Evolutionary conservation across 2,113 vertebrate genomes (phyloP), one percentile per base, ranked within the genome.

Genomic region (Perccottus glenii): DNA sequence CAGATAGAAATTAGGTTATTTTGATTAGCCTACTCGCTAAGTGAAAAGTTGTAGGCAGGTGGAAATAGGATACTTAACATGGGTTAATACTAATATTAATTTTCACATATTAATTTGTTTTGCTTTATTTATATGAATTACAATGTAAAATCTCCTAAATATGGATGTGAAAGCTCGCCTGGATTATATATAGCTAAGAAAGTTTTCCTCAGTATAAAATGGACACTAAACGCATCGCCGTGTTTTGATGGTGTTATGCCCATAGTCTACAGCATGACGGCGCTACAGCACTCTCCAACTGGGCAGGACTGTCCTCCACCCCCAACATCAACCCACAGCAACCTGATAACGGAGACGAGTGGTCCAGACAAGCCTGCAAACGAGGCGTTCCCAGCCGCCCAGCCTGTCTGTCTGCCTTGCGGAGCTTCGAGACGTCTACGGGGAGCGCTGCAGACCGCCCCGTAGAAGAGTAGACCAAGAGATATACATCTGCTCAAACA

Each of bases 291-390:
- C 73, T 53, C 67, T 56, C 51, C 49, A 36, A 0, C 73, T 35
- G 66, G 12, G 63, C 16, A 35, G 73, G 76, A 83, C 60, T 11
- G 70, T 73, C 79, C 65, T 80, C 84, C 81, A 65, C 84, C 82
- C 68, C 73, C 73, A 73, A 73, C 84, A 53, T 55, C 71, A 82
- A 60, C 77, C 84, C 81, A 74, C 82, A 85, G 86, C 84, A 90
- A 90, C 84, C 71, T 80, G 88, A 91, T 75, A 87, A 83, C 85
- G 82, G 86, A 89, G 86, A 85, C 87, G 67, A 87, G 81, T 75
- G 86, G 83, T 91, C 88, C 86, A 91, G 88, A 91, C 89, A 67
- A 88, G 80, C 81, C 81, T 79, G 85, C 80, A 83, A 89, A 88
- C 80, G 85, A 89, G 89, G 89, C 89, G 89, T 89, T 90, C 81